Evolutionary conservation across 2,797 vertebrate genomes (phyloP).

Genomic region (Amazona ochrocephala): DNA sequence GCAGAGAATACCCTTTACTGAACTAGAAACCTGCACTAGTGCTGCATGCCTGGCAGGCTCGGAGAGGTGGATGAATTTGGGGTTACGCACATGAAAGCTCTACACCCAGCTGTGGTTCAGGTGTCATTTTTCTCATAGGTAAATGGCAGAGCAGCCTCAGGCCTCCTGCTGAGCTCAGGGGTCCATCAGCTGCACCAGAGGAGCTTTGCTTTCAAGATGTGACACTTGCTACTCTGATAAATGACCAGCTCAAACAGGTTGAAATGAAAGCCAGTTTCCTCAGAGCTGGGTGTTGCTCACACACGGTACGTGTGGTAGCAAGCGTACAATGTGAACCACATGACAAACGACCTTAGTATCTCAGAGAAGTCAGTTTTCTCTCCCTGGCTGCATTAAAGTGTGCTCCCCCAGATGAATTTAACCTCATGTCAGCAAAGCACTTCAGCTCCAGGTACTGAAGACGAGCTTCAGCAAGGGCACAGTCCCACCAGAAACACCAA

Average conservation of each 20-base stretch:
- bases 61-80: not conserved
- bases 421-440: not conserved
- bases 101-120: not conserved
- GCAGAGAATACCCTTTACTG: not conserved
- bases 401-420: not conserved
- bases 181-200: not conserved
- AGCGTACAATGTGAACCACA: not conserved
- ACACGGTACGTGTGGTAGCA: not conserved
- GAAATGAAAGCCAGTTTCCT: fast-evolving
- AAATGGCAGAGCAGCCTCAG: not conserved
- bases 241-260: not conserved
- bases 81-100: not conserved
- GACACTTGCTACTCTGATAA: fast-evolving
- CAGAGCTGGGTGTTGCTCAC: not conserved
- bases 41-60: not conserved
- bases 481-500: not conserved
- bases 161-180: not conserved
- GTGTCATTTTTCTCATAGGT: not conserved
- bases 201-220: not conserved
- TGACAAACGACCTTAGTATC: not conserved
- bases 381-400: not conserved
- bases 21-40: not conserved
- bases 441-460: not conserved
- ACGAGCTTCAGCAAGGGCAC: not conserved
- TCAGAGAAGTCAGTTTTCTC: not conserved